Evolutionary conservation across 2,797 vertebrate species (phyloP), one percentile per base, ranked within the genome.

Genomic region (Myioborus miniatus): DNA sequence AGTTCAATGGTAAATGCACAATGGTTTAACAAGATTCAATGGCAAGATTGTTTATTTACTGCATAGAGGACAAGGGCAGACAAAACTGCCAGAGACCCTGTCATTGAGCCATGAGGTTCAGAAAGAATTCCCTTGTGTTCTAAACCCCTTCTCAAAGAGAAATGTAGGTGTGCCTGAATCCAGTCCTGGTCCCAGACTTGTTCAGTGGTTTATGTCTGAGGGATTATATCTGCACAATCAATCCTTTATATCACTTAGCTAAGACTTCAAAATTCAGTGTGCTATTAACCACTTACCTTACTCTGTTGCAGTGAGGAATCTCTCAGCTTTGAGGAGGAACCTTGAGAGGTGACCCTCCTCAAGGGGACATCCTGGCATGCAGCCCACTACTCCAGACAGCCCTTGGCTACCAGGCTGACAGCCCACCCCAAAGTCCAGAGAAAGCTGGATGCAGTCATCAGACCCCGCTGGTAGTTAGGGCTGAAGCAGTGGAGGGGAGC

Each of bases 281-380:
- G 52, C 53, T 64, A 5, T 37, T 55, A 72, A 60, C 29, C 27
- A 23, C 22, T 41, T 53, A 36, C 32, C 19, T 34, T 34, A 34
- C 24, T 78, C 27, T 53, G 39, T 32, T 53, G 22, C 34, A 60
- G 34, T 1, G 1, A 78, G 26, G 22, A 36, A 47, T 47, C 34
- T 64, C 58, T 58, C 67, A 47, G 0, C 19, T 46, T 59, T 0
- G 0, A 71, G 39, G 26, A 59, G 9, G 20, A 41, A 53, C 34
- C 46, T 16, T 46, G 65, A 71, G 34, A 47, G 19, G 21, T 78
- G 59, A 41, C 46, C 12, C 13, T 52, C 32, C 59, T 59, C 44
- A 23, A 65, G 52, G 39, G 30, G 26, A 78, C 22, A 39, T 41
- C 44, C 44, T 70, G 59, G 52, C 34, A 34, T 65, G 44, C 64